phyloP scores from a whole-genome alignment of 2,797 vertebrate species.

The Potorous gilbertii region DNA sequence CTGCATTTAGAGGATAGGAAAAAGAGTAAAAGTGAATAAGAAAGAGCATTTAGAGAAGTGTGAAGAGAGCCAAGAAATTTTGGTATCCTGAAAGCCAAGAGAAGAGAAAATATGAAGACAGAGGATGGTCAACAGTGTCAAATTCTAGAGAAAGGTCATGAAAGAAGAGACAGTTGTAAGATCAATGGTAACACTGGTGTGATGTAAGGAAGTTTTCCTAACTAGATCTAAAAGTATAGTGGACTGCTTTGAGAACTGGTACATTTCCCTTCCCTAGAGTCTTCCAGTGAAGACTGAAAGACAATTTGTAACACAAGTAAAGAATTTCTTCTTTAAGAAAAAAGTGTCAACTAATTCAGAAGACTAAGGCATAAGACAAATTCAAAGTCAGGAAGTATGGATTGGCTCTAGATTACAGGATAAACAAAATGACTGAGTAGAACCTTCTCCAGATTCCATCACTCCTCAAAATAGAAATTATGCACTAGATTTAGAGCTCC shows the following conservation, averaged over 20 bases:
- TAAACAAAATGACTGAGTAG: not conserved
- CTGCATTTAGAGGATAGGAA: not conserved
- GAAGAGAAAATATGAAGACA: not conserved
- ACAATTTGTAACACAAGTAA: not conserved
- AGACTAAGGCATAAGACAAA: not conserved
- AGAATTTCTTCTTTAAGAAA: too few relatives aligned
- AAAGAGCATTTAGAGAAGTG: not conserved
- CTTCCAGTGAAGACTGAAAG: not conserved
- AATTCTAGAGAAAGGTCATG: not conserved
- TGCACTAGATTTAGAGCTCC: not conserved
- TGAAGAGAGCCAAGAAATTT: not conserved
- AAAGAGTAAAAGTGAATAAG: not conserved
- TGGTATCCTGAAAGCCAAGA: not conserved
- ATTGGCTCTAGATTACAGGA: not conserved
- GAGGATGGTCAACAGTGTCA: not conserved
- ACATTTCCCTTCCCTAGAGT: not conserved
- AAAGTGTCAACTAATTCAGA: not conserved
- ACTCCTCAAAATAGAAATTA: not conserved
- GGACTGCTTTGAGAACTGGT: not conserved
- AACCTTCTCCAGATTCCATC: not conserved
- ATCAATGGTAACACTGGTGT: not conserved
- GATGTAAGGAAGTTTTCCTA: not conserved
- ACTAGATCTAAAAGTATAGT: not conserved
- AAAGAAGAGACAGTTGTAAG: not conserved
- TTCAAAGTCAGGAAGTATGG: not conserved